Percentiles rank a stretch among this genome's conserved stretches.
These are phyloP conservation scores for Muscicapa adusta DNA, from an alignment of 2,113 vertebrate genomes.

Conservation along the genomic window DNA sequence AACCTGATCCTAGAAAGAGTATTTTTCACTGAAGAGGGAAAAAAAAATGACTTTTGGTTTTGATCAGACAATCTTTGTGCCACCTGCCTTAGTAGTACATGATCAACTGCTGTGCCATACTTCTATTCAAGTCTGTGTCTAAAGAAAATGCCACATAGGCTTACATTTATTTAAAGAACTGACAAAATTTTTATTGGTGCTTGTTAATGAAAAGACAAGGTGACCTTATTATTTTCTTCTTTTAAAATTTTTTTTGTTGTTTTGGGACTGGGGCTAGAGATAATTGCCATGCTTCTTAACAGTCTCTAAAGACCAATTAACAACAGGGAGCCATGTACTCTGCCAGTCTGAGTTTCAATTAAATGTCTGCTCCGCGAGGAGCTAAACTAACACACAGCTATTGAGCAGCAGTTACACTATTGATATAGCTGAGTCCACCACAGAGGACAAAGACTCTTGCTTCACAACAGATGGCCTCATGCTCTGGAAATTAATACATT, in stretches of 20 bases:
- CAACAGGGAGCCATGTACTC: slow-evolving; percentile 45
- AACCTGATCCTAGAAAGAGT: neutral
- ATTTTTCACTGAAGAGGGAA: neutral
- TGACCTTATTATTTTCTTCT: slow-evolving; percentile 47
- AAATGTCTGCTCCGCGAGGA: slow-evolving; percentile 43
- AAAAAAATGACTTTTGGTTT: neutral
- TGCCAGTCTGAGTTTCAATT: slow-evolving; percentile 55
- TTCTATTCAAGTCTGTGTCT: neutral
- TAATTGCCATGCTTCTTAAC: slow-evolving; percentile 55
- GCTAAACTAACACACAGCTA: slow-evolving; percentile 13
- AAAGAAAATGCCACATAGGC: neutral
- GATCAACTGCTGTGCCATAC: neutral
- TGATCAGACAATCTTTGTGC: neutral
- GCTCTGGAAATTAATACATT: slow-evolving; percentile 49
- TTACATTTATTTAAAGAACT: neutral
- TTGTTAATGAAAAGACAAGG: slow-evolving; percentile 19
- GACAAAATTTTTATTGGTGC: neutral
- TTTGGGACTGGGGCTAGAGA: neutral
- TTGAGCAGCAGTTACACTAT: neutral
- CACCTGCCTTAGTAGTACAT: neutral
- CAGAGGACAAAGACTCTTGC: slow-evolving; percentile 14
- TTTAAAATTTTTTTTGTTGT: neutral
- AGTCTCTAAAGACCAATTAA: slow-evolving; percentile 71
- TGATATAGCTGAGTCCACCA: slow-evolving; percentile 21
- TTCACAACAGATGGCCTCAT: slow-evolving; percentile 38